Conservation (phyloP, 2,797 vertebrate genomes). For the Scomberomorus guttatus region DNA sequence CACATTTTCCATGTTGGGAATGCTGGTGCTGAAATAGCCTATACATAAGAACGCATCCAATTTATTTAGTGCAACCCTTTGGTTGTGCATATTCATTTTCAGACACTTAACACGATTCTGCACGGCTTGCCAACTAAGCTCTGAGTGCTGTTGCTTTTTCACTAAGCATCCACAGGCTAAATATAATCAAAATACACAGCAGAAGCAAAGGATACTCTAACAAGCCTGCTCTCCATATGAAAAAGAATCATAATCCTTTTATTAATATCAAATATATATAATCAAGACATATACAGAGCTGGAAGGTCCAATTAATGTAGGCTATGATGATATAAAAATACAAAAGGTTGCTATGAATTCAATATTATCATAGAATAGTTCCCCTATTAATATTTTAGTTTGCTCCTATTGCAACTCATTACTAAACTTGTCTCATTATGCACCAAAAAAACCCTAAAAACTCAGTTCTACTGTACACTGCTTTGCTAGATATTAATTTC, state of each 20-base stretch:
- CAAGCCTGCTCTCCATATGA: background rate
- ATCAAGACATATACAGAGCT: background rate
- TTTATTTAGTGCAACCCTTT: conserved; percentile 34
- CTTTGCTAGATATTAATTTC: conserved; percentile 9
- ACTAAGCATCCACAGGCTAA: conserved; percentile 32
- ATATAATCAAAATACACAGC: conserved; percentile 43
- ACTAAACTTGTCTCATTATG: background rate
- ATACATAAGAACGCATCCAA: conserved; percentile 31
- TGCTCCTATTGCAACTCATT: background rate
- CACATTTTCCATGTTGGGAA: background rate
- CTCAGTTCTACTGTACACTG: background rate
- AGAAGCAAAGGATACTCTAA: background rate
- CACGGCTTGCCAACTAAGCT: conserved; percentile 48
- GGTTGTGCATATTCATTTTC: conserved; percentile 43
- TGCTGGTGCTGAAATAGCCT: conserved; percentile 26
- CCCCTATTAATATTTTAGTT: background rate
- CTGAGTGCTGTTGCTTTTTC: conserved; percentile 24
- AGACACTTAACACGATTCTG: conserved; percentile 60
- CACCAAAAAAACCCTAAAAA: background rate
- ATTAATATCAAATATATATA: background rate
- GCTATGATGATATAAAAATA: background rate
- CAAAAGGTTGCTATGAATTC: background rate
- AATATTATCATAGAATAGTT: background rate
- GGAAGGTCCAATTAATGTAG: background rate
- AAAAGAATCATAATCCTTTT: background rate